phyloP scores from a whole-genome alignment of 2,888 invertebrate genomes.

The Celastrina argiolus region DNA sequence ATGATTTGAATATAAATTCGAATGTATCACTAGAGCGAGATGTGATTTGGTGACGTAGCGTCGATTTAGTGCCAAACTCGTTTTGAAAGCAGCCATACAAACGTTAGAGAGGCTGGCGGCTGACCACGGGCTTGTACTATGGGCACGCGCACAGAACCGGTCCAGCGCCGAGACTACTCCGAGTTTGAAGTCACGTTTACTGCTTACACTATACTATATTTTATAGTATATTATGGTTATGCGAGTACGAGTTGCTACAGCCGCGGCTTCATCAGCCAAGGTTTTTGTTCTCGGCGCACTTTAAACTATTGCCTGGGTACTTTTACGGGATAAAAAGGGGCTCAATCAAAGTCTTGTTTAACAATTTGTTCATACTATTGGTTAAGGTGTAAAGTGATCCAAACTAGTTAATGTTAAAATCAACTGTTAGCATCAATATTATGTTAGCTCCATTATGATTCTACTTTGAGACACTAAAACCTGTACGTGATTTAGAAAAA shows the following conservation, averaged over 20 bases:
- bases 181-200: slow-evolving; percentile 47
- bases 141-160: slow-evolving; percentile 71
- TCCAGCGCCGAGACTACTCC: slow-evolving; percentile 62
- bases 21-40: neutral
- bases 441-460: neutral
- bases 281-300: neutral
- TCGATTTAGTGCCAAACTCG: neutral
- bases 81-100: slow-evolving; percentile 21
- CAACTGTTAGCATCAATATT: too few species aligned
- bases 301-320: neutral
- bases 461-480: neutral
- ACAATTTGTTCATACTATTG: too few species aligned
- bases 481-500: neutral
- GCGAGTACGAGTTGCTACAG: slow-evolving; percentile 1
- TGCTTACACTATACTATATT: slow-evolving; percentile 26
- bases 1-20: slow-evolving; percentile 1
- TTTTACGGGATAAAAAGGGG: neutral
- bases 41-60: slow-evolving; percentile 15
- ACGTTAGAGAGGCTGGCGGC: slow-evolving; percentile 32
- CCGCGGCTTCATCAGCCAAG: neutral
- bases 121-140: slow-evolving; percentile 29
- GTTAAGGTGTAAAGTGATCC: too few species aligned
- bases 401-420: too few species aligned
- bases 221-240: neutral
- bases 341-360: too few species aligned